Evolutionary conservation across 37 sponge, comb jelly and placozoan species (phyloP).

Genomic region (Mnemiopsis leidyi): DNA sequence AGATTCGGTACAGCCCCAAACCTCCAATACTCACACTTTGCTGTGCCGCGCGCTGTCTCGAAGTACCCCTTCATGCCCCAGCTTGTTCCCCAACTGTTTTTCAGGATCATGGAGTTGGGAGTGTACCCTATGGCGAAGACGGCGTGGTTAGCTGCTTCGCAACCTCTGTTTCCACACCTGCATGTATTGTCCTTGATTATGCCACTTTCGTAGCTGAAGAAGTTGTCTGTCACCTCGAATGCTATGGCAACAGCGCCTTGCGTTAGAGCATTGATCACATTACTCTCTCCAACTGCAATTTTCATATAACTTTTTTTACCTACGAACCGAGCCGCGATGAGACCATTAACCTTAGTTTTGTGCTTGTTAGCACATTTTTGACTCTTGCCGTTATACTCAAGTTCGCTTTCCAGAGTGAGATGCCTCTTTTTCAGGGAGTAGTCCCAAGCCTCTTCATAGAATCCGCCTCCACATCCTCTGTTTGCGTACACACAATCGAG

Average conservation of each 20-base stretch:
- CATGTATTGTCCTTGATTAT: neutral
- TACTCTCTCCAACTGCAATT: neutral
- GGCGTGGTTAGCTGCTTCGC: neutral
- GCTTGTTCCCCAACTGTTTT: neutral
- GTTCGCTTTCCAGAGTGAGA: neutral
- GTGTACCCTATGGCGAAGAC: neutral
- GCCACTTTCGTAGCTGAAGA: neutral
- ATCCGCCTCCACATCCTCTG: neutral
- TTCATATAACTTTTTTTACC: neutral
- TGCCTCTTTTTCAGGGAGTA: neutral
- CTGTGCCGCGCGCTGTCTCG: neutral
- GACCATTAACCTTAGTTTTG: neutral
- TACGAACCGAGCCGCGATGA: neutral
- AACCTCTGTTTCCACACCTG: neutral
- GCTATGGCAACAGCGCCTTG: neutral
- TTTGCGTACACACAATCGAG: neutral
- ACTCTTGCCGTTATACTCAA: neutral
- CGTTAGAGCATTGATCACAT: neutral
- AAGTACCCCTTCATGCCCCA: slow-evolving; percentile 1
- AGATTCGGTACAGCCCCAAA: neutral
- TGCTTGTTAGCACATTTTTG: neutral
- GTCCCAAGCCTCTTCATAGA: neutral
- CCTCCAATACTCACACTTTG: neutral
- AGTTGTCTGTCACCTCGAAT: slow-evolving; percentile 10
- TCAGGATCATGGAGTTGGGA: neutral